These are phyloP conservation scores for Yponomeuta evonymella DNA, from an alignment of 2,888 invertebrate species.

Conservation along the genomic window DNA sequence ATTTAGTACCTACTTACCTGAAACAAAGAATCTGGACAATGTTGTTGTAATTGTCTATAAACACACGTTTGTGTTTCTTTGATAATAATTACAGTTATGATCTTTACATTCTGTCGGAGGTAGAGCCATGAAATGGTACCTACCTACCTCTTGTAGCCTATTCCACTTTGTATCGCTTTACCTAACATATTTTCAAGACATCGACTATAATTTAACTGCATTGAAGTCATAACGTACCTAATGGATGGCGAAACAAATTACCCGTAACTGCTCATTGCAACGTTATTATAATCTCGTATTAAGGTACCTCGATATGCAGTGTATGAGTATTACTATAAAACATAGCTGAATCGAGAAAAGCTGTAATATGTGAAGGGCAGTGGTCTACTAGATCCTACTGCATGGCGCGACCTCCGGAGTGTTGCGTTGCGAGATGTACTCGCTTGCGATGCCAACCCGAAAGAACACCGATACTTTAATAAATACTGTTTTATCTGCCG, in stretches of 20 bases:
- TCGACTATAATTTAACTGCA: conserved; percentile 3
- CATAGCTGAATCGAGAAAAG: background rate
- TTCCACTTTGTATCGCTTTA: background rate
- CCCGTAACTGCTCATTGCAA: conserved; percentile 12
- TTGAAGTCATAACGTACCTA: background rate
- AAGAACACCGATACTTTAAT: conserved; percentile 33
- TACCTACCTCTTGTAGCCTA: background rate
- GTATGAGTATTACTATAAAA: conserved; percentile 7
- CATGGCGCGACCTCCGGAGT: background rate
- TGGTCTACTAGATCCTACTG: no score
- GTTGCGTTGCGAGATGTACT: background rate
- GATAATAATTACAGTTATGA: conserved; percentile 2
- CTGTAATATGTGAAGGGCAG: background rate
- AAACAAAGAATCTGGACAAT: background rate
- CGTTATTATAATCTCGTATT: conserved; percentile 15
- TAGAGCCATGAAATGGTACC: background rate
- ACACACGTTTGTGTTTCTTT: background rate
- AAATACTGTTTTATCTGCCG: conserved; percentile 42
- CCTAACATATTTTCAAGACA: conserved; percentile 17
- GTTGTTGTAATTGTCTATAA: background rate
- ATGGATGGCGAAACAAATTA: conserved; percentile 2
- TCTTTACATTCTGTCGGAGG: background rate
- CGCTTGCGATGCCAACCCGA: conserved; percentile 1
- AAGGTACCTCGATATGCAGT: background rate
- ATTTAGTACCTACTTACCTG: background rate